These are phyloP conservation scores for Lasioglossum calceatum DNA, from an alignment of 2,888 invertebrate genomes.

Conservation along the genomic window DNA sequence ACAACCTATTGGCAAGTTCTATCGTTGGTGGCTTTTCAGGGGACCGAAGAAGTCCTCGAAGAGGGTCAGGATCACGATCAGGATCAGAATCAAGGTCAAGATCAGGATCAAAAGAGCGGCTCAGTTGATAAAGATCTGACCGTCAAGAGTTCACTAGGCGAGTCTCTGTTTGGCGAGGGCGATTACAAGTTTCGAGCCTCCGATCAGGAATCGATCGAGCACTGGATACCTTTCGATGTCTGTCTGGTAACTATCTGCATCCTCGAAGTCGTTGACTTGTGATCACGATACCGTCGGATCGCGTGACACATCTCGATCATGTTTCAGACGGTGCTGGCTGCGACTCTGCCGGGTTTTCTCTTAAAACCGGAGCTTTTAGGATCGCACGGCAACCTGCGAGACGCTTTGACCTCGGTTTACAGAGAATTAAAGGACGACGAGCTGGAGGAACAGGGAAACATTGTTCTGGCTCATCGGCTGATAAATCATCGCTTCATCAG, in stretches of 20 bases:
- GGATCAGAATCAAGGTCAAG: neutral
- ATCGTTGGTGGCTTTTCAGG: neutral
- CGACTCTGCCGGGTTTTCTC: slow-evolving; percentile 62
- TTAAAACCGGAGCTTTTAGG: slow-evolving; percentile 56
- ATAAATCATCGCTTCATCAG: slow-evolving; percentile 71
- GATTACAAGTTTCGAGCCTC: neutral
- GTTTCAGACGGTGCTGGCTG: slow-evolving; percentile 68
- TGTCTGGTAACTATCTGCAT: slow-evolving; percentile 64
- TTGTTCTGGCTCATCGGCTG: slow-evolving; percentile 72
- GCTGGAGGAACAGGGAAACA: slow-evolving; percentile 51
- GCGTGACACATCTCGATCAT: neutral
- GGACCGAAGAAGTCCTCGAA: neutral
- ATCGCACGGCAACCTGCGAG: slow-evolving; percentile 54
- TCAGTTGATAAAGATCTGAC: neutral
- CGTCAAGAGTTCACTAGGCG: neutral
- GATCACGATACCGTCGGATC: neutral
- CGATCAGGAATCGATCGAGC: slow-evolving; percentile 36
- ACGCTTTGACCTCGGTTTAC: slow-evolving; percentile 60
- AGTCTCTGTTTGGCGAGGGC: neutral
- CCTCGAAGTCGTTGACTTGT: neutral
- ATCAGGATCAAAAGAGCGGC: neutral
- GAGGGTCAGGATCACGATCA: neutral
- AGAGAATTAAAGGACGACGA: slow-evolving; percentile 64
- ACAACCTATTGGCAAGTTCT: neutral
- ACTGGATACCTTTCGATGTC: slow-evolving; percentile 71